Evolutionary conservation across 2,113 vertebrate genomes (phyloP).

Genomic region (Pelusios castaneus): DNA sequence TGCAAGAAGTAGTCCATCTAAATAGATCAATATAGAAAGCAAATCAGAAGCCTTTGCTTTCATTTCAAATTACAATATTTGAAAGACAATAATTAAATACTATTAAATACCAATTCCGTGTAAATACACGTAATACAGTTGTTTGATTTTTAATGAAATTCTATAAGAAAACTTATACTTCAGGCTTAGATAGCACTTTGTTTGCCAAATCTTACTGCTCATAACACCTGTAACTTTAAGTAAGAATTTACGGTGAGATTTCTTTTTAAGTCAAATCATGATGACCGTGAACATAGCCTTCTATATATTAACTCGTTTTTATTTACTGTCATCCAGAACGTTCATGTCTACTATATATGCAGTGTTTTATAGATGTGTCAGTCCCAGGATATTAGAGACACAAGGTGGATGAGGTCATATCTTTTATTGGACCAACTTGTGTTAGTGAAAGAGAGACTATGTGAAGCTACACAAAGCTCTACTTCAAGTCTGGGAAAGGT

Average conservation of each 20-base stretch:
- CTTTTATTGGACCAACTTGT: background rate
- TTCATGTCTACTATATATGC: background rate
- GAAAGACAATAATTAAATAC: no score
- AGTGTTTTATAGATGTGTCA: background rate
- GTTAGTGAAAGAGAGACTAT: background rate
- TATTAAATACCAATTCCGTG: background rate
- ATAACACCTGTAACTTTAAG: background rate
- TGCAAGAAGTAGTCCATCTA: accelerated
- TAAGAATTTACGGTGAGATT: background rate
- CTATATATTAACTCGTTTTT: background rate
- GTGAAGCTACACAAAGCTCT: background rate
- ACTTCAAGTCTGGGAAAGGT: background rate
- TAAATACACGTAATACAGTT: background rate
- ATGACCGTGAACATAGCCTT: background rate
- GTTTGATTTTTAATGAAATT: background rate
- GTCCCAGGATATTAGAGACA: background rate
- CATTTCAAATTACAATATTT: background rate
- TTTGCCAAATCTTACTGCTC: accelerated
- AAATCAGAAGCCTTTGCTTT: background rate
- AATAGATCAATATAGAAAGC: background rate
- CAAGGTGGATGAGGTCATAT: background rate
- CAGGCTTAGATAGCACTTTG: background rate
- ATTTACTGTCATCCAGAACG: background rate
- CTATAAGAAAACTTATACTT: background rate
- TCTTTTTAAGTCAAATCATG: background rate